A percentile compares a stretch with the other conserved stretches of the same genome.
These are phyloP conservation scores for Pissodes strobi DNA, from an alignment of 1,140 invertebrate species.

Conservation along the genomic window DNA sequence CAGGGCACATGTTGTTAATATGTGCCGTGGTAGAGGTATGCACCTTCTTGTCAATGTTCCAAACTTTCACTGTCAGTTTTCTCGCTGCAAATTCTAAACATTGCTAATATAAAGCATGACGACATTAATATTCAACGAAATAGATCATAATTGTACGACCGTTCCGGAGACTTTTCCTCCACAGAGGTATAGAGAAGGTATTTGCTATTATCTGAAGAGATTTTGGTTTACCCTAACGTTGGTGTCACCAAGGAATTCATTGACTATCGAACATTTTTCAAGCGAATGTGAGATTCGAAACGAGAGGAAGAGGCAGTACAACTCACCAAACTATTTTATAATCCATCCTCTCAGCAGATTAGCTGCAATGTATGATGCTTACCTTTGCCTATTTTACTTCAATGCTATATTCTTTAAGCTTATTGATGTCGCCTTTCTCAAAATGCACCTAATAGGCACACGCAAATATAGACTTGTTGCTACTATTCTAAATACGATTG, in stretches of 20 bases:
- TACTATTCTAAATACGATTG: background rate
- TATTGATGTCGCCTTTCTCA: background rate
- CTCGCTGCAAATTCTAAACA: no score
- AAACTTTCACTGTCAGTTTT: no score
- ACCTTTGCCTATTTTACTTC: background rate
- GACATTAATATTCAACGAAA: no score
- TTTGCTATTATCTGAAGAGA: background rate
- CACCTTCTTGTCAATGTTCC: no score
- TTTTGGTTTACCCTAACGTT: background rate
- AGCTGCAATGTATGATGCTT: background rate
- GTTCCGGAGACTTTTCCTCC: no score
- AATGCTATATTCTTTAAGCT: background rate
- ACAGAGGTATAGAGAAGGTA: background rate
- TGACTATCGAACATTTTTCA: background rate
- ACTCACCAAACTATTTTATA: background rate
- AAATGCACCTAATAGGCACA: background rate
- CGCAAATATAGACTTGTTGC: background rate
- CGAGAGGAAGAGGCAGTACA: background rate
- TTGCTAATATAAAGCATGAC: no score
- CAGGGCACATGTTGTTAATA: no score
- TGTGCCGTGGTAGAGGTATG: no score
- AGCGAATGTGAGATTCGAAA: background rate
- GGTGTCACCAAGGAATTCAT: background rate
- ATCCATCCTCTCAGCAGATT: slow-evolving; percentile 4
- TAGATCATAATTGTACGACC: no score